Conservation (phyloP, 2,797 vertebrate genomes). For the Acridotheres tristis region DNA sequence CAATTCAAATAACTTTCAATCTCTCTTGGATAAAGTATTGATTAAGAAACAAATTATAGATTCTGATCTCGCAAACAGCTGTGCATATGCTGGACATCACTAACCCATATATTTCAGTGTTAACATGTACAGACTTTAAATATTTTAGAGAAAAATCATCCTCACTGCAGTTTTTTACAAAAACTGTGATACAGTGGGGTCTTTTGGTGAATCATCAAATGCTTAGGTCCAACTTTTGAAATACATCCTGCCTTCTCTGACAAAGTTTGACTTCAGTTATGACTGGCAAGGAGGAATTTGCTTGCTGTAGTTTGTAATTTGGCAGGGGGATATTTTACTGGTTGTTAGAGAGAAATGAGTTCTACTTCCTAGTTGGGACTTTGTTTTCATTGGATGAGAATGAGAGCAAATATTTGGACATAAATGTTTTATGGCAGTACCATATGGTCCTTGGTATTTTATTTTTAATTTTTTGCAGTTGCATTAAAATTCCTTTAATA, state of each 20-base stretch:
- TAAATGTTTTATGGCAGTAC: slow-evolving; percentile 64
- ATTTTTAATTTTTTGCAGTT: slow-evolving; percentile 61
- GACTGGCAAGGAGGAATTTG: background rate
- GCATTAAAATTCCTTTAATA: slow-evolving; percentile 53
- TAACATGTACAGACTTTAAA: background rate
- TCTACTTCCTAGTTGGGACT: slow-evolving; percentile 45
- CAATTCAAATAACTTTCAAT: slow-evolving; percentile 38
- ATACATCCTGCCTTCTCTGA: background rate
- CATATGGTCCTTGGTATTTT: slow-evolving; percentile 55
- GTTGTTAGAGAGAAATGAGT: slow-evolving; percentile 47
- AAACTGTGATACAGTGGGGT: background rate
- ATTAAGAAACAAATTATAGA: slow-evolving; percentile 29
- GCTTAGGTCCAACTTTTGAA: background rate
- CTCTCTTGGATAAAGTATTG: slow-evolving; percentile 5
- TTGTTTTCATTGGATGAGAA: slow-evolving; percentile 59
- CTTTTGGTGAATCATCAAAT: background rate
- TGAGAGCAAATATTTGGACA: slow-evolving; percentile 62
- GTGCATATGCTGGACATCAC: background rate
- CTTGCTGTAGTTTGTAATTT: background rate
- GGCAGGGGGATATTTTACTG: slow-evolving; percentile 3
- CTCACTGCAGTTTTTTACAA: background rate
- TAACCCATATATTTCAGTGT: background rate
- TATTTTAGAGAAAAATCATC: background rate
- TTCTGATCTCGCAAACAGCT: background rate
- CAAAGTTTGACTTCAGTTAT: background rate